These are phyloP conservation scores for Onychostoma macrolepis DNA, from an alignment of 2,113 vertebrate species.

Conservation along the genomic window DNA sequence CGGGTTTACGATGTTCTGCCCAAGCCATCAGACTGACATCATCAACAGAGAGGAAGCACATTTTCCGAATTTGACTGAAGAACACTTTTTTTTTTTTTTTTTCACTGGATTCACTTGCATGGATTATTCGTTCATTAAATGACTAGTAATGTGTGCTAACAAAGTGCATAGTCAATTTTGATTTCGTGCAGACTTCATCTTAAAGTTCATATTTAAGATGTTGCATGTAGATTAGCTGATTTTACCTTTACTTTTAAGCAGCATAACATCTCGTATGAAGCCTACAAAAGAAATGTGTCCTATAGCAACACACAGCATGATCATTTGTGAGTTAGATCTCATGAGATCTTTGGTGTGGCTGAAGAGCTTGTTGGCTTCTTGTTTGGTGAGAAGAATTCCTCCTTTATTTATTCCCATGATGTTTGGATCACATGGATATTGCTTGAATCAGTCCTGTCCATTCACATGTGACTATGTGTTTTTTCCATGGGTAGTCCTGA, in stretches of 20 bases:
- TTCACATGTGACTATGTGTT: constrained; percentile 11
- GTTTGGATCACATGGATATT: constrained; percentile 27
- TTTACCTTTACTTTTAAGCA: neutral
- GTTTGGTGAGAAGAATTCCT: neutral
- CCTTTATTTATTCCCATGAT: neutral
- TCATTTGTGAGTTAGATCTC: neutral
- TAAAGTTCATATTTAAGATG: neutral
- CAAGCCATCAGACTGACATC: neutral
- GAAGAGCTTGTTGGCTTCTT: neutral
- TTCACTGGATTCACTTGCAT: neutral
- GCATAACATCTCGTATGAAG: neutral
- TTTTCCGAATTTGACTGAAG: neutral
- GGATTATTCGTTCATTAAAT: neutral
- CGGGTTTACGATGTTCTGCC: neutral
- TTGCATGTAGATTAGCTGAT: neutral
- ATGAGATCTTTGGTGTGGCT: neutral
- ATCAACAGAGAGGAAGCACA: neutral
- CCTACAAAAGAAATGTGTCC: neutral
- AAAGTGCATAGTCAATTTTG: neutral
- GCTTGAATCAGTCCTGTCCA: neutral
- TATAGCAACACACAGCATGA: neutral
- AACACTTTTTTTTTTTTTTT: neutral
- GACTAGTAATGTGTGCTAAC: neutral
- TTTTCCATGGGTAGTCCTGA: neutral
- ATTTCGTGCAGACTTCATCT: neutral